Base-by-base conservation (phyloP, 23 tunicate genomes). In the Halocynthia aurantium region DNA sequence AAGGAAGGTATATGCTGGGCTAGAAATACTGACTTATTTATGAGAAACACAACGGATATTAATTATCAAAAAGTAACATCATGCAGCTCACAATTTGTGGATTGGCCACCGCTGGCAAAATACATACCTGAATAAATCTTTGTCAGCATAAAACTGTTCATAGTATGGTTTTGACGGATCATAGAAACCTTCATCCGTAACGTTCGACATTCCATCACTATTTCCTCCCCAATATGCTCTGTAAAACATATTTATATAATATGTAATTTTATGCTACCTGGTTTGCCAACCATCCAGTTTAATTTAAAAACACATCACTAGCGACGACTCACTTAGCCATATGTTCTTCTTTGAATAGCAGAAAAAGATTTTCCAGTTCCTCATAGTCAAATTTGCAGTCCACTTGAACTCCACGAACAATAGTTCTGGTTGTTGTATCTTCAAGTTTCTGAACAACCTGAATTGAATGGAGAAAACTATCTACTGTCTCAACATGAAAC, bases 401-500 rank as follows among this genome's bases (percentile, higher is more conserved):
- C 6, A 76, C 12, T 76, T 90, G 96, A 7, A 84, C 53, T n/a
- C 81, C 81, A 62, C 86, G 67, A 6, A 90, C 88, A 53, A 82
- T 52, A 40, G 96, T 20, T 22, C 83, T 57, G 22, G 77, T 69
- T 6, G 85, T 65, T 53, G 89, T 61, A 58, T 90, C 96, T 80
- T 90, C 96, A 18, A 90, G 70, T 61, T 87, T 69, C 50, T 84
- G 88, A 9, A 90, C 96, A 63, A 90, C 96, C 96, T 90, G 51
- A 31, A 60, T 60, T 2, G 17, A 60, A 60, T 60, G 64, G 64
- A 18, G 2, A n/a, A 60, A 60, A 60, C 17, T n/a, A 60, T 15
- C 17, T 58, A 58, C 4, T 2, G 18, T 15, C 4, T 15, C 2
- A 58, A 58, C 64, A 2, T 13, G n/a, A 4, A 15, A 58, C 2